Percentiles rank a stretch among this genome's conserved stretches.
phyloP scores from a whole-genome alignment of 1,140 invertebrate genomes.

The Harpegnathos saltator region DNA sequence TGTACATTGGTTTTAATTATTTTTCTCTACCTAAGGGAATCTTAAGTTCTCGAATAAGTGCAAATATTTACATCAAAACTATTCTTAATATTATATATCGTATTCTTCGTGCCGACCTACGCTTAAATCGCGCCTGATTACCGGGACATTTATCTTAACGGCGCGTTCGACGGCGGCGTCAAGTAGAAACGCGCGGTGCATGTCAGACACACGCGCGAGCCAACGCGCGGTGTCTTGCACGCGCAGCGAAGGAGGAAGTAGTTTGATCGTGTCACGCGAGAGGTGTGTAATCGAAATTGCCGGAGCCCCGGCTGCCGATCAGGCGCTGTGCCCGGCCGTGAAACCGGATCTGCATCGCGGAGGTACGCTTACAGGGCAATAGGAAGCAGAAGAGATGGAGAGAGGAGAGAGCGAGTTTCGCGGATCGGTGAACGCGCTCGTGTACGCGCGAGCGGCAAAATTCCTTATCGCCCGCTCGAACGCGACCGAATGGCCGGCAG shows the following conservation, averaged over 20 bases:
- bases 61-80: too few species aligned
- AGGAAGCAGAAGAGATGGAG: slow-evolving; percentile 76
- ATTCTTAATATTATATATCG: too few species aligned
- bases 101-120: too few species aligned
- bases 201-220: slow-evolving; percentile 24
- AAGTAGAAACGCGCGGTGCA: slow-evolving; percentile 46
- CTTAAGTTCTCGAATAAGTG: too few species aligned
- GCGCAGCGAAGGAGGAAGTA: slow-evolving; percentile 5
- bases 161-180: not conserved
- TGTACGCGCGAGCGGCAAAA: slow-evolving; percentile 65
- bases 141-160: too few species aligned
- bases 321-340: slow-evolving; percentile 54
- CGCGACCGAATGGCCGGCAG: slow-evolving; percentile 49
- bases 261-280: slow-evolving; percentile 61
- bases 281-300: slow-evolving; percentile 61
- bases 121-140: too few species aligned
- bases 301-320: slow-evolving; percentile 34
- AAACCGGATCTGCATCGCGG: slow-evolving; percentile 70
- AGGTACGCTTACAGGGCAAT: slow-evolving; percentile 71
- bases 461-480: slow-evolving; percentile 69
- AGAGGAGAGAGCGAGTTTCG: slow-evolving; percentile 78
- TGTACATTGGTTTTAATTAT: too few species aligned
- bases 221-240: not conserved
- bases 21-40: too few species aligned
- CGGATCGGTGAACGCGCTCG: slow-evolving; percentile 79